Evolutionary conservation across 2,113 vertebrate genomes (phyloP), one percentile per base, ranked within the genome.

Genomic region (Xyrauchen texanus): DNA sequence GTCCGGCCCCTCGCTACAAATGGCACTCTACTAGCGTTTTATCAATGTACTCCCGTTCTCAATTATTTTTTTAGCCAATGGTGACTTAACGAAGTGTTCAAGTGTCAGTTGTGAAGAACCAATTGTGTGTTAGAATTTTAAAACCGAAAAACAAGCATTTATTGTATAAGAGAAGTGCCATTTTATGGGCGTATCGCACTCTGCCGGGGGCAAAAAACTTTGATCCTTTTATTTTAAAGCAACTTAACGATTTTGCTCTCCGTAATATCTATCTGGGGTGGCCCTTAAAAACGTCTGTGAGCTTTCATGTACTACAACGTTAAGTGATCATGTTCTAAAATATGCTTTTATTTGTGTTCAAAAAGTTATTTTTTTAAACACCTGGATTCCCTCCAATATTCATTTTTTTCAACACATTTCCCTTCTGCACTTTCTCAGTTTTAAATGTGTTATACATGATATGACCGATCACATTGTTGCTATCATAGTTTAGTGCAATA

Each of bases 401-500:
- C 94, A 94, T 94, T 93, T 92, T 89, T 89, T 92, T 90, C 91
- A 85, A 87, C 69, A n/a, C n/a, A n/a, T n/a, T n/a, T n/a, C n/a
- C n/a, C n/a, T n/a, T n/a, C n/a, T n/a, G n/a, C n/a, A n/a, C n/a
- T n/a, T n/a, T n/a, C n/a, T n/a, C n/a, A n/a, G n/a, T n/a, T n/a
- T n/a, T n/a, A n/a, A n/a, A n/a, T n/a, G n/a, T n/a, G n/a, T n/a
- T n/a, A n/a, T n/a, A n/a, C n/a, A n/a, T n/a, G n/a, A n/a, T n/a
- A n/a, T n/a, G n/a, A n/a, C n/a, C n/a, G n/a, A n/a, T n/a, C n/a
- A n/a, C n/a, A 91, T 88, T 89, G 88, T 88, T 90, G 89, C 90
- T 88, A 90, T 91, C 66, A 80, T 86, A 86, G 91, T 95, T 93
- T 94, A 94, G 96, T 96, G 96, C 96, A 98, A 96, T 98, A 96